phyloP scores from a whole-genome alignment of 2,113 vertebrate genomes.

The Mohoua ochrocephala region DNA sequence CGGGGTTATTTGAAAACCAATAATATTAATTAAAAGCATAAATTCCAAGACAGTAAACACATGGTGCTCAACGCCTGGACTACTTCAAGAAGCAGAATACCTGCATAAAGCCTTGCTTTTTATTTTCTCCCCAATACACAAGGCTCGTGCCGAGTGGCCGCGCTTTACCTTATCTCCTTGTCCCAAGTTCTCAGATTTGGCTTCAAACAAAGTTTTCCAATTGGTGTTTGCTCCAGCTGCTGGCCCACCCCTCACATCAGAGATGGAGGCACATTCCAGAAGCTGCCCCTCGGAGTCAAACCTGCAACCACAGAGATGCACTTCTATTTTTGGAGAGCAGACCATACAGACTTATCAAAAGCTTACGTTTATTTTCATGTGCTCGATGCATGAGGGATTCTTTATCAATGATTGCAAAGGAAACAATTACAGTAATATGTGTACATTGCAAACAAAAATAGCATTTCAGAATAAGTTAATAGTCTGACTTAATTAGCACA shows the following conservation, averaged over 20 bases:
- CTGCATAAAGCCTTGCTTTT: neutral
- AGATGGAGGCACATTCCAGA: slow-evolving; percentile 86
- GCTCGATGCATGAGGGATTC: neutral
- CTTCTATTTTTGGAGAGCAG: neutral
- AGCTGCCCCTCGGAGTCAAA: slow-evolving; percentile 91
- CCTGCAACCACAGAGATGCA: slow-evolving; percentile 70
- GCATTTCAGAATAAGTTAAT: slow-evolving; percentile 42
- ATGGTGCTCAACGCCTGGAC: neutral
- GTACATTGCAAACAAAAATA: slow-evolving; percentile 47
- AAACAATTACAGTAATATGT: slow-evolving; percentile 42
- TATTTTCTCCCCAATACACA: neutral
- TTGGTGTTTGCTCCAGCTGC: slow-evolving; percentile 72
- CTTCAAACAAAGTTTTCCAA: slow-evolving; percentile 90
- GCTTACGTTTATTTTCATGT: neutral
- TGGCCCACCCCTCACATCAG: slow-evolving; percentile 73
- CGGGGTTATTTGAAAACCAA: neutral
- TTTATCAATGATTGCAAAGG: slow-evolving; percentile 15
- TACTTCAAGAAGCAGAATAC: neutral
- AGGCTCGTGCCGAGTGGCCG: neutral
- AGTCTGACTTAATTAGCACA: slow-evolving; percentile 41
- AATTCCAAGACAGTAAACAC: neutral
- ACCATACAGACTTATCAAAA: neutral
- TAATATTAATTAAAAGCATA: neutral
- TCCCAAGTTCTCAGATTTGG: slow-evolving; percentile 90
- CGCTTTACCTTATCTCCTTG: slow-evolving; percentile 90